Conservation (phyloP, 2,113 vertebrate species). For the Emydura subglobosa region DNA sequence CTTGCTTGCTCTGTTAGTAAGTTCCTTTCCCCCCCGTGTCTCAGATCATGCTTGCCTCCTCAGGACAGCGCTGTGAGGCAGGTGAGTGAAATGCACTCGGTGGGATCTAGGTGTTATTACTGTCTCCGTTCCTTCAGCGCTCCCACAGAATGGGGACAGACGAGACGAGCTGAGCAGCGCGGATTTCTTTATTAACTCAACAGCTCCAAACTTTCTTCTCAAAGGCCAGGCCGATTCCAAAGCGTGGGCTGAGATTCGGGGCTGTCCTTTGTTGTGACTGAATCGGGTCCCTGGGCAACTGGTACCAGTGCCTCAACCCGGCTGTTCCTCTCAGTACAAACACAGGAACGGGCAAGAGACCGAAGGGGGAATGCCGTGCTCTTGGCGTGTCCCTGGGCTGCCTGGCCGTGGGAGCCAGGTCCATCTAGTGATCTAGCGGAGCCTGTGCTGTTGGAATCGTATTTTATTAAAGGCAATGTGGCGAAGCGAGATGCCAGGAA, state of each 20-base stretch:
- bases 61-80: neutral
- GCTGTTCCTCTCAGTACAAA: neutral
- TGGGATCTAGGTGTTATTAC: neutral
- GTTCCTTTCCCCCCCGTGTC: too few relatives aligned
- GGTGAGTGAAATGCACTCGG: neutral
- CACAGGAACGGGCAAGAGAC: neutral
- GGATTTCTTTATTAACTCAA: neutral
- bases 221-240: too few relatives aligned
- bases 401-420: neutral
- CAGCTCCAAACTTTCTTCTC: too few relatives aligned
- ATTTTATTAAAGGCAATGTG: neutral
- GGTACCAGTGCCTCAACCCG: neutral
- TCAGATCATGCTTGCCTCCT: neutral
- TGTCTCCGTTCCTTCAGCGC: neutral
- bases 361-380: neutral
- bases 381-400: neutral
- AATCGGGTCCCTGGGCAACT: neutral
- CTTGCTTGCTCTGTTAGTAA: neutral
- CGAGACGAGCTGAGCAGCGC: neutral
- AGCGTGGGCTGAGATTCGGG: neutral
- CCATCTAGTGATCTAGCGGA: neutral
- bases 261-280: neutral
- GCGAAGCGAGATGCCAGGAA: neutral
- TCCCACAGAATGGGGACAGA: neutral
- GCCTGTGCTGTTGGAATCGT: neutral